These are phyloP conservation scores for Microtus richardsoni DNA, from an alignment of 2,113 vertebrate species.

Conservation along the genomic window DNA sequence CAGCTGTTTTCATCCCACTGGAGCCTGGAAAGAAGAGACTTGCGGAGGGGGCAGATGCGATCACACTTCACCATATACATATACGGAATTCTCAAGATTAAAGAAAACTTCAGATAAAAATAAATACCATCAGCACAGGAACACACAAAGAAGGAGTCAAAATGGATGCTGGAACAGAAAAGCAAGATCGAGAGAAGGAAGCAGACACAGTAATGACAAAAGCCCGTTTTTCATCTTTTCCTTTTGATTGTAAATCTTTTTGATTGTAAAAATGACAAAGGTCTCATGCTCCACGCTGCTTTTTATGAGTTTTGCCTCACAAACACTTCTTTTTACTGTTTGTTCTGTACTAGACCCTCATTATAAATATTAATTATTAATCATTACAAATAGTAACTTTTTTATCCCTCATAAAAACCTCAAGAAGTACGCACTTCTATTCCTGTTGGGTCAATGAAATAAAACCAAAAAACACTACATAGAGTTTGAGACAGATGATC, in stretches of 20 bases:
- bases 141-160: not conserved
- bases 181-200: not conserved
- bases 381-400: not conserved
- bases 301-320: slow-evolving; percentile 56
- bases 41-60: not conserved
- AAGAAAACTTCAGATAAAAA: not conserved
- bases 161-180: not conserved
- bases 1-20: not conserved
- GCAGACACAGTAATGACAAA: not conserved
- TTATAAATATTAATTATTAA: not conserved
- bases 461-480: not conserved
- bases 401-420: slow-evolving; percentile 3
- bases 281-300: not conserved
- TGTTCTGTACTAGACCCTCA: not conserved
- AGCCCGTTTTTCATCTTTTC: not conserved
- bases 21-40: not conserved
- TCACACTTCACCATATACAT: not conserved
- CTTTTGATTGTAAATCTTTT: too few species aligned
- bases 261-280: slow-evolving; percentile 14
- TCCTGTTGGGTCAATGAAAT: not conserved
- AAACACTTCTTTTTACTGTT: not conserved
- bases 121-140: not conserved
- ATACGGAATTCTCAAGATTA: not conserved
- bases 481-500: not conserved
- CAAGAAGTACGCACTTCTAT: not conserved